Evolutionary conservation across 1,140 invertebrate genomes (phyloP).

Genomic region (Papilio glaucus): DNA sequence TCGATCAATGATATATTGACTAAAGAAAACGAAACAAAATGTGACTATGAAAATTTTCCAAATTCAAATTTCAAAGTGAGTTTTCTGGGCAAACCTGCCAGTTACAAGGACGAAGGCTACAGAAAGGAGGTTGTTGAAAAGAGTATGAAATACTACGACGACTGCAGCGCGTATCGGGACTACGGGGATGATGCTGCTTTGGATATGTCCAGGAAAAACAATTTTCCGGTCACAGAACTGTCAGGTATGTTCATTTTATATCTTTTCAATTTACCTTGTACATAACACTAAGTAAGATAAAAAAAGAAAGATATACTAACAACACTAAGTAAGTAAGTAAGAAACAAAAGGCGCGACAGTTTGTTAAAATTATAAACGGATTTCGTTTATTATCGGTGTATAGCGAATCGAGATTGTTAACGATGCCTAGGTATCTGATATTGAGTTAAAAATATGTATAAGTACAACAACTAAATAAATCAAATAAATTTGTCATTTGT

Average conservation of each 20-base stretch:
- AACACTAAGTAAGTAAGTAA: no score
- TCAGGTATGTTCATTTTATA: slow-evolving; percentile 59
- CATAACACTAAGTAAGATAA: no score
- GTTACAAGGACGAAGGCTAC: slow-evolving; percentile 61
- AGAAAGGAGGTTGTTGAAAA: slow-evolving; percentile 66
- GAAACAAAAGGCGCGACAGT: no score
- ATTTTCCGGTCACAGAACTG: slow-evolving; percentile 74
- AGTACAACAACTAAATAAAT: no score
- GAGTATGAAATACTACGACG: slow-evolving; percentile 74
- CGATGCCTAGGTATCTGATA: no score
- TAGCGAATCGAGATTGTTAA: no score
- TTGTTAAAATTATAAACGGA: no score
- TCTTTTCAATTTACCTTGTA: no score
- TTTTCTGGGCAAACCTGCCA: slow-evolving; percentile 58
- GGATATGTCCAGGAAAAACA: slow-evolving; percentile 75
- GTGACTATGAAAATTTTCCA: slow-evolving; percentile 70
- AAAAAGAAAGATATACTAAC: no score
- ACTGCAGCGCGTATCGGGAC: slow-evolving; percentile 66
- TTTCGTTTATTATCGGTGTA: no score
- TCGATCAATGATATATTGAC: slow-evolving; percentile 91
- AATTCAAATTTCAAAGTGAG: slow-evolving; percentile 67
- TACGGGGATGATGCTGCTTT: slow-evolving; percentile 69
- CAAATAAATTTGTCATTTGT: no score
- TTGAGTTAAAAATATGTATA: no score
- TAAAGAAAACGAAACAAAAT: slow-evolving; percentile 75